Percentiles rank a stretch among this genome's conserved stretches.
phyloP scores from a whole-genome alignment of 2,797 vertebrate species.

The Esox masquinongy region DNA sequence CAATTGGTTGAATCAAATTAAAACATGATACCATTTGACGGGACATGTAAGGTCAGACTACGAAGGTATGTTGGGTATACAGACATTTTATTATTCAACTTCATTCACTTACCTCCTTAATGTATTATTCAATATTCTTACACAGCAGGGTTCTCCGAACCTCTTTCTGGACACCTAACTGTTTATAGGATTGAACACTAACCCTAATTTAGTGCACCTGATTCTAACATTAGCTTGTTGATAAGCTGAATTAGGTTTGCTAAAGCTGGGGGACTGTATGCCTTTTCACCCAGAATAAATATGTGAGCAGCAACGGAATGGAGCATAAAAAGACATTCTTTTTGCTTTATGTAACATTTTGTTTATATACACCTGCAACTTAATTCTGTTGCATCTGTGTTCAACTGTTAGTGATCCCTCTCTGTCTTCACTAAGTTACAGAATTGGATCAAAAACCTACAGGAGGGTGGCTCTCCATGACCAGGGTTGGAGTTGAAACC shows the following conservation, averaged over 20 bases:
- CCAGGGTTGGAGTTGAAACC: no score
- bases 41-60: neutral
- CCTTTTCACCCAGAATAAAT: no score
- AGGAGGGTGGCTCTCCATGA: no score
- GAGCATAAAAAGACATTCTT: no score
- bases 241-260: neutral
- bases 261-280: neutral
- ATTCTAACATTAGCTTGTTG: neutral
- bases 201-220: neutral
- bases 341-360: no score
- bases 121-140: neutral
- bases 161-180: neutral
- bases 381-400: no score
- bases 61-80: neutral
- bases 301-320: no score
- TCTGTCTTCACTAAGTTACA: no score
- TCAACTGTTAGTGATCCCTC: no score
- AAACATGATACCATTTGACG: neutral
- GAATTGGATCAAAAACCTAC: no score
- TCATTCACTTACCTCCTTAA: neutral
- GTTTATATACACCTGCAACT: no score
- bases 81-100: neutral
- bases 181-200: neutral
- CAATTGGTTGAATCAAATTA: neutral
- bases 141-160: neutral